Conservation (phyloP, 1,140 invertebrate species). For the Patella vulgata region DNA sequence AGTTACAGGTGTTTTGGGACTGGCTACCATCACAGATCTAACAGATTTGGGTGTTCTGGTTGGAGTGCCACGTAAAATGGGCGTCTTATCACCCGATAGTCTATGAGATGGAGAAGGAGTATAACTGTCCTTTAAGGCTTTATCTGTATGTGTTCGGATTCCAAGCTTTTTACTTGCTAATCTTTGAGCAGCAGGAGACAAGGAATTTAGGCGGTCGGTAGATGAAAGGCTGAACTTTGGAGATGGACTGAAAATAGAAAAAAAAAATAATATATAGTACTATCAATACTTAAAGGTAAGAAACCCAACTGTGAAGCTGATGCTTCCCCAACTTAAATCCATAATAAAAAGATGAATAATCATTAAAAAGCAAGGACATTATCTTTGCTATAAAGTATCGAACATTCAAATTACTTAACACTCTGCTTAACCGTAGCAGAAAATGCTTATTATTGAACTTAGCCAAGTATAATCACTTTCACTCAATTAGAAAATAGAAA, state of each 20-base stretch:
- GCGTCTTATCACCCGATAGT: constrained; percentile 55
- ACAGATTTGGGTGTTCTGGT: constrained; percentile 37
- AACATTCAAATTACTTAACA: too few species aligned
- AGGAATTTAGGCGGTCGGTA: constrained; percentile 80
- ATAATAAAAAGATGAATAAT: too few species aligned
- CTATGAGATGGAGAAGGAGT: constrained; percentile 59
- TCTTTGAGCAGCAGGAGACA: constrained; percentile 93
- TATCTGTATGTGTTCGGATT: constrained; percentile 67
- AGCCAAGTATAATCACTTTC: too few species aligned
- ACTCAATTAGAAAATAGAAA: too few species aligned
- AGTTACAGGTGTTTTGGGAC: constrained; percentile 57
- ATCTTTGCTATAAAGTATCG: too few species aligned
- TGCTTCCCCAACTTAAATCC: too few species aligned
- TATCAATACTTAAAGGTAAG: not conserved
- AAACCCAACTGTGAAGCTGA: too few species aligned
- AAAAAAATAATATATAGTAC: constrained; percentile 4
- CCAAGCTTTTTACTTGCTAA: constrained; percentile 76
- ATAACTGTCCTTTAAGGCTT: constrained; percentile 70
- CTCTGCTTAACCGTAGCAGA: too few species aligned
- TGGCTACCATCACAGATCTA: constrained; percentile 25
- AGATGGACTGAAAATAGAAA: constrained; percentile 44
- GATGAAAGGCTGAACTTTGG: constrained; percentile 44
- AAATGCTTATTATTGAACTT: too few species aligned
- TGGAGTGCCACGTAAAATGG: constrained; percentile 46
- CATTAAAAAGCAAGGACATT: too few species aligned